These are phyloP conservation scores for Malurus melanocephalus DNA, from an alignment of 2,113 vertebrate genomes.

Conservation along the genomic window DNA sequence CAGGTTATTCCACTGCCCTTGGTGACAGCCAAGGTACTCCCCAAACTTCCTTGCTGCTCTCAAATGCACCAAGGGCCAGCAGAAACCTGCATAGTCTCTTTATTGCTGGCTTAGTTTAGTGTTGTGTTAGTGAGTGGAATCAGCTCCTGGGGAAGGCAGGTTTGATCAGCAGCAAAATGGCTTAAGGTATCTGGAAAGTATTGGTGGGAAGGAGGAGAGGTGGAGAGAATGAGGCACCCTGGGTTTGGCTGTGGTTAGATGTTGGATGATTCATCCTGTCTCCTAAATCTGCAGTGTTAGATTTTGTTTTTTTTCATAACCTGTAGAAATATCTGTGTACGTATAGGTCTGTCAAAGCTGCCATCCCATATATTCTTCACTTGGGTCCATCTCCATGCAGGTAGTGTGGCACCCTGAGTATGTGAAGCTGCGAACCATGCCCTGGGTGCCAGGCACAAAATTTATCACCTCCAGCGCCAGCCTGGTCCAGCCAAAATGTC, in stretches of 20 bases:
- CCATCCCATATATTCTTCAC: neutral
- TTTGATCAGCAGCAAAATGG: neutral
- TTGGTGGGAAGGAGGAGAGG: neutral
- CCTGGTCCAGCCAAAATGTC: neutral
- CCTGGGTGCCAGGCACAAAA: neutral
- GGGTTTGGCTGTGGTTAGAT: neutral
- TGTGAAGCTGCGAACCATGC: rapidly evolving
- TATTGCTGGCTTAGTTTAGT: neutral
- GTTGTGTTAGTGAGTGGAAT: neutral
- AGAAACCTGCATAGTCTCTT: neutral
- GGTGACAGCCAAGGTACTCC: neutral
- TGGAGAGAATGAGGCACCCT: neutral
- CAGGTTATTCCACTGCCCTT: neutral
- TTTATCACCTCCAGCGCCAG: neutral
- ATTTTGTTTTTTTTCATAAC: neutral
- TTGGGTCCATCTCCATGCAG: rapidly evolving
- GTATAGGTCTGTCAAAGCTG: neutral
- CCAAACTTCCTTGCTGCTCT: neutral
- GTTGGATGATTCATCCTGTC: neutral
- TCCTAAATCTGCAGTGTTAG: neutral
- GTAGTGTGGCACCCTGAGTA: rapidly evolving
- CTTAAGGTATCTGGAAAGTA: neutral
- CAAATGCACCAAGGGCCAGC: neutral
- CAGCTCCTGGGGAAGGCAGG: neutral
- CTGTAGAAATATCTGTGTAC: neutral